Evolutionary conservation across 2,888 invertebrate species (phyloP), one percentile per base, ranked within the genome.

Genomic region (Prenolepis imparis): DNA sequence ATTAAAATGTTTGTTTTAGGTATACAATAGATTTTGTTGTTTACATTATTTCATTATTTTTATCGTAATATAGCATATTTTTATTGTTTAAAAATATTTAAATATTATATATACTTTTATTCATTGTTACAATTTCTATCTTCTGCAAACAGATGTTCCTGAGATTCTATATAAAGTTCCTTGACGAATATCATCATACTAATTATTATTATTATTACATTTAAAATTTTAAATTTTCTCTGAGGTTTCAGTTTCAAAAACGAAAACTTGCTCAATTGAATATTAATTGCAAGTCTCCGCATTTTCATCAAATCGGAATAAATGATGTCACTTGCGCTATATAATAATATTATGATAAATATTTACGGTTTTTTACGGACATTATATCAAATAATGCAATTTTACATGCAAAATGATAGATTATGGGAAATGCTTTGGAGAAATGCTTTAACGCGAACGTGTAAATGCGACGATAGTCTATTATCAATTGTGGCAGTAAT

Each of bases 401-500:
- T 15, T 32, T 39, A 59, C 28, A 73, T 5, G n/a, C 12, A 28
- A 61, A 41, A 32, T 28, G 61, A n/a, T 1, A n/a, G 4, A 11
- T 59, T 6, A 57, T 41, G 9, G 11, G 61, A 61, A 41, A 73
- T 52, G n/a, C 52, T 52, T 73, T 73, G 24, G n/a, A 28, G 9
- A 61, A 39, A 61, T 28, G 28, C 39, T 39, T 57, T 59, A 52
- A 52, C 9, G 39, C n/a, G n/a, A 41, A 57, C 39, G 2, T 70
- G 24, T 57, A 39, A 72, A 72, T 4, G 9, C 21, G 28, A 21
- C 9, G 52, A 52, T 0, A n/a, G n/a, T 52, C n/a, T 52, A n/a
- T 52, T 32, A 15, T 73, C 44, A 44, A 63, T 44, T 74, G 8
- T 52, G 12, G 63, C 52, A 52, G 5, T 63, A 63, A 74, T 63